Conservation (phyloP, 2,113 vertebrate genomes). For the Barbus barbus region DNA sequence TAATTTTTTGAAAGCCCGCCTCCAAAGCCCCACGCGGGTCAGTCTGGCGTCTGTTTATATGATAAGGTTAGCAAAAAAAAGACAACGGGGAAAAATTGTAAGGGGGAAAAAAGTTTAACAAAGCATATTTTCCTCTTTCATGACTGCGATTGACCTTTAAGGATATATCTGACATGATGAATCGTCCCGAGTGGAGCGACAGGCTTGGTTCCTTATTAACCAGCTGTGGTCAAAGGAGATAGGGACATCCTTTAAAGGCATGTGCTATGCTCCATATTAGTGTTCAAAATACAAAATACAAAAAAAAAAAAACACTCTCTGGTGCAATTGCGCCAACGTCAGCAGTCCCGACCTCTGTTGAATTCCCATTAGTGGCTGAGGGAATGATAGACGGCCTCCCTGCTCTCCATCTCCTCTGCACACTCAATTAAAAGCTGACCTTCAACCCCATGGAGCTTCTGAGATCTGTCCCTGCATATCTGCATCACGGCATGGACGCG, state of each 20-base stretch:
- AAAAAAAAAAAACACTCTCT: conserved; percentile 56
- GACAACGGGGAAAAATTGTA: conserved; percentile 54
- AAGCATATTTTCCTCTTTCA: conserved; percentile 70
- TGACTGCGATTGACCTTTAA: conserved; percentile 73
- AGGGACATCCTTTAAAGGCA: conserved; percentile 54
- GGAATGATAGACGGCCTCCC: conserved; percentile 64
- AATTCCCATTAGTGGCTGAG: conserved; percentile 67
- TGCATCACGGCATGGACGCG: not conserved
- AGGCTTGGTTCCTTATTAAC: conserved; percentile 59
- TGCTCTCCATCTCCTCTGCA: conserved; percentile 59
- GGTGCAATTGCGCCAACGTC: conserved; percentile 61
- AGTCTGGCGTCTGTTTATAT: conserved; percentile 49
- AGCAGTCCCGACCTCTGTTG: conserved; percentile 60
- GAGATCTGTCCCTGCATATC: conserved; percentile 49
- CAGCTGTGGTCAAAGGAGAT: conserved; percentile 62
- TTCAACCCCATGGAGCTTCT: conserved; percentile 57
- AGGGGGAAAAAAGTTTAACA: conserved; percentile 63
- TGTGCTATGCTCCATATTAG: conserved; percentile 60
- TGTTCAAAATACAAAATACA: conserved; percentile 63
- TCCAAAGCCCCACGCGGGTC: conserved; percentile 52
- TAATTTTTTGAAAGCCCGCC: conserved; percentile 53
- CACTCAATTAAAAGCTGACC: conserved; percentile 78
- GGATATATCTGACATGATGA: conserved; percentile 71
- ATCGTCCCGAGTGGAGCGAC: conserved; percentile 53
- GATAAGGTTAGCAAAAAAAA: conserved; percentile 62